A percentile compares a stretch with the other conserved stretches of the same genome.
phyloP scores from a whole-genome alignment of 2,888 invertebrate species.

The Patella ulyssiponensis region DNA sequence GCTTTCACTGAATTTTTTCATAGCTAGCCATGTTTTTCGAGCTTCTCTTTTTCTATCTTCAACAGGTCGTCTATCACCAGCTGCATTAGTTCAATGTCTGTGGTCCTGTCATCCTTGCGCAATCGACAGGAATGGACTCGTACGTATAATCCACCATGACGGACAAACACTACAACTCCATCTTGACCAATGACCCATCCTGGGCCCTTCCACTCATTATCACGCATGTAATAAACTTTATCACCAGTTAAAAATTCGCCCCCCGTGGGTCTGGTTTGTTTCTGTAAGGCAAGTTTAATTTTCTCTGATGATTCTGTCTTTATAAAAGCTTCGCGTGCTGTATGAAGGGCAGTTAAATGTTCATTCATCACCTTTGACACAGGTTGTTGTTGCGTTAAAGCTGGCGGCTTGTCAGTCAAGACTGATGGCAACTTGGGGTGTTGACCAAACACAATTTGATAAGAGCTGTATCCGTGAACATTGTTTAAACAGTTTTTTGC shows the following conservation, averaged over 20 bases:
- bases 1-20: no score
- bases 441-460: slow-evolving; percentile 25
- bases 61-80: no score
- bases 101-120: background rate
- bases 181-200: slow-evolving; percentile 10
- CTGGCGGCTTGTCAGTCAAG: slow-evolving; percentile 22
- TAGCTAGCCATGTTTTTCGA: no score
- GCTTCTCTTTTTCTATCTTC: no score
- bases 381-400: slow-evolving; percentile 16
- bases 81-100: no score
- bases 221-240: slow-evolving; percentile 8
- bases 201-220: slow-evolving; percentile 4
- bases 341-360: background rate
- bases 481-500: slow-evolving; percentile 10
- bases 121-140: slow-evolving; percentile 2
- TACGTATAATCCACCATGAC: slow-evolving; percentile 6
- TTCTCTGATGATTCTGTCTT: slow-evolving; percentile 17
- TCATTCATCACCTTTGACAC: slow-evolving; percentile 19
- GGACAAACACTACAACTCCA: slow-evolving; percentile 11
- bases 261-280: slow-evolving; percentile 13
- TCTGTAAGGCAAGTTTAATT: slow-evolving; percentile 23
- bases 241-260: slow-evolving; percentile 12
- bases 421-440: slow-evolving; percentile 29
- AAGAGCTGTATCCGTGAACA: slow-evolving; percentile 12
- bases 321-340: slow-evolving; percentile 14